Evolutionary conservation across 2,888 invertebrate genomes (phyloP).

Genomic region (Ochropleura leucogaster): DNA sequence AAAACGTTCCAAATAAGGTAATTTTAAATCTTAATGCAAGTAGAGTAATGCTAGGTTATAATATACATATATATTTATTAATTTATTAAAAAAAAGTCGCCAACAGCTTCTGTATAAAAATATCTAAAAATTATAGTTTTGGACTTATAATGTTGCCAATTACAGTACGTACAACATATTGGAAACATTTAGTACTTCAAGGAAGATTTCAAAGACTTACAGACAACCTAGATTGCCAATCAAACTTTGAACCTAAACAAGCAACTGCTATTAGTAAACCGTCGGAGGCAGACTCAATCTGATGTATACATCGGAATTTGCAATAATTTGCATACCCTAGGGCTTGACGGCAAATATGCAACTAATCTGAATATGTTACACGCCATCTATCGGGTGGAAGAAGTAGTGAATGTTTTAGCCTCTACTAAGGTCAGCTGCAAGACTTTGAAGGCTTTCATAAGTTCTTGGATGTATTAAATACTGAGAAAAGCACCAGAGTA

Average conservation of each 20-base stretch:
- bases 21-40: not conserved
- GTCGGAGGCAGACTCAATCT: constrained; percentile 8
- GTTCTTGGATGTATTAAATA: not conserved
- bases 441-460: not conserved
- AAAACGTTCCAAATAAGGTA: not conserved
- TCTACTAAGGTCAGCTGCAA: not conserved
- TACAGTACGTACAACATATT: no score
- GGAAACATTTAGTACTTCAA: not conserved
- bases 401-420: not conserved
- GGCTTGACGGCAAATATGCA: constrained; percentile 39
- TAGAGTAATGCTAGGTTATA: not conserved
- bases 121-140: no score
- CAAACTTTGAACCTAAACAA: constrained; percentile 40
- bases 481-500: not conserved
- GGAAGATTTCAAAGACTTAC: not conserved
- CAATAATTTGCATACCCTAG: constrained; percentile 49
- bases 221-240: constrained; percentile 45
- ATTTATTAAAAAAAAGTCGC: no score
- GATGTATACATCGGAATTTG: constrained; percentile 36
- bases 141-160: no score
- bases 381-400: constrained; percentile 14
- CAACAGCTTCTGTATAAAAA: no score
- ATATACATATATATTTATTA: no score
- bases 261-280: constrained; percentile 30
- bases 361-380: constrained; percentile 20